Percentiles rank a stretch among this genome's conserved stretches.
These are phyloP conservation scores for Cheilosia impressa DNA, from an alignment of 2,888 invertebrate genomes.

Conservation along the genomic window DNA sequence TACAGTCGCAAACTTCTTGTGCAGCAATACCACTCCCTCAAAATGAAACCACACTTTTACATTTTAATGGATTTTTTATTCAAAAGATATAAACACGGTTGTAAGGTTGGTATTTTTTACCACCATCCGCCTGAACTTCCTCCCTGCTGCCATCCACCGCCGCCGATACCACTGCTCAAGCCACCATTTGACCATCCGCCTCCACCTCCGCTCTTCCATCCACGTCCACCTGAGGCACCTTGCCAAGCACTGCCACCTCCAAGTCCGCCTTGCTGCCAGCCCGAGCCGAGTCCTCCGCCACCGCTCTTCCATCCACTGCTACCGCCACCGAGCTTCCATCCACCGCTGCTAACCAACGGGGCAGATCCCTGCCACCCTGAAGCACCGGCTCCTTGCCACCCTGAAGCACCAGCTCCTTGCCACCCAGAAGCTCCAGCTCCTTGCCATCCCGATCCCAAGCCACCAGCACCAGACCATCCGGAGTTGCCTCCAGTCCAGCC, in stretches of 20 bases:
- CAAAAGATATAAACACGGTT: background rate
- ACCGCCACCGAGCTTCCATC: slow-evolving; percentile 48
- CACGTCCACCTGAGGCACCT: slow-evolving; percentile 20
- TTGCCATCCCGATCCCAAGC: slow-evolving; percentile 65
- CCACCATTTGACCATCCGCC: slow-evolving; percentile 68
- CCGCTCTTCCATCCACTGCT: slow-evolving; percentile 67
- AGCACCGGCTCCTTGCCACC: slow-evolving; percentile 20
- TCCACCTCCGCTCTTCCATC: slow-evolving; percentile 45
- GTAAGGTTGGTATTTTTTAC: background rate
- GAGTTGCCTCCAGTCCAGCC: too few relatives aligned
- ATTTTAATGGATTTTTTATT: slow-evolving; percentile 4
- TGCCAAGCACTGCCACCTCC: slow-evolving; percentile 72
- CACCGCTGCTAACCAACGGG: slow-evolving; percentile 48
- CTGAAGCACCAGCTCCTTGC: slow-evolving; percentile 18
- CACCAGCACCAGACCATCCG: slow-evolving; percentile 62
- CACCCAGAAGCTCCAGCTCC: slow-evolving; percentile 25
- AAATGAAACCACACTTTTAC: background rate
- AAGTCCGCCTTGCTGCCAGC: slow-evolving; percentile 67
- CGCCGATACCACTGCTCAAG: slow-evolving; percentile 59
- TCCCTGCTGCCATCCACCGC: slow-evolving; percentile 69
- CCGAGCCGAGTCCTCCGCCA: slow-evolving; percentile 64
- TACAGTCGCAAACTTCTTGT: too few relatives aligned
- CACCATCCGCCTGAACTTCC: slow-evolving; percentile 53
- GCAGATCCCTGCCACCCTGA: slow-evolving; percentile 49
- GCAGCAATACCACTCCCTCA: too few relatives aligned